Evolutionary conservation across 2,113 vertebrate species (phyloP), one percentile per base, ranked within the genome.

Genomic region (Cebus imitator): DNA sequence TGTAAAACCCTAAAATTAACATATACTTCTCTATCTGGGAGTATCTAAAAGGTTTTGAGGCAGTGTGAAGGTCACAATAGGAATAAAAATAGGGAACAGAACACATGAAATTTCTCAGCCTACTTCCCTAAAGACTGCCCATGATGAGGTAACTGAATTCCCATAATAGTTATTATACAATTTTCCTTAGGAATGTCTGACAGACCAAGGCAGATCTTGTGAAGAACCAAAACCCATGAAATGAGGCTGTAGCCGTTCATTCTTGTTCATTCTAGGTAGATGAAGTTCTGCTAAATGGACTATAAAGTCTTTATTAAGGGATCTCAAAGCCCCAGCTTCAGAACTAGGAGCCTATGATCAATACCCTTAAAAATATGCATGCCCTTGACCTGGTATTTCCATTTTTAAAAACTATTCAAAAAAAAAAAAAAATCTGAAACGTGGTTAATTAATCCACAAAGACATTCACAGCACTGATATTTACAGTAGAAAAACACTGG

Each of bases 291-390:
- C 25, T 80, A 55, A 92, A 35, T 45, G 58, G 75, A 72, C 55
- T 80, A 2, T n/a, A 61, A 90, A 16, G 32, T 87, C n/a, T 86
- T 92, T 93, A 82, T 72, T 75, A 92, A 90, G 16, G 45, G 48
- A 72, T 72, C 55, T 82, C n/a, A 79, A 95, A 94, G 50, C 32
- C 40, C 48, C 92, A 9, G 52, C 50, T 91, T 92, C 78, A 78
- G 17, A 90, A 82, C 40, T 78, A 75, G 37, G 35, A 94, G 78
- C 10, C 57, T 93, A 21, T 80, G 68, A 94, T 66, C 27, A 95
- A 97, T 16, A 91, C n/a, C n/a, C n/a, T 92, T 90, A 81, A 87
- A 92, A 93, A 58, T 50, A 91, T n/a, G 66, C 84, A 96, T 50
- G 61, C 21, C 35, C 35, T 55, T 95, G 21, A 88, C 40, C 40